phyloP scores from a whole-genome alignment of 2,888 invertebrate genomes.

The Spicauda simplicius region DNA sequence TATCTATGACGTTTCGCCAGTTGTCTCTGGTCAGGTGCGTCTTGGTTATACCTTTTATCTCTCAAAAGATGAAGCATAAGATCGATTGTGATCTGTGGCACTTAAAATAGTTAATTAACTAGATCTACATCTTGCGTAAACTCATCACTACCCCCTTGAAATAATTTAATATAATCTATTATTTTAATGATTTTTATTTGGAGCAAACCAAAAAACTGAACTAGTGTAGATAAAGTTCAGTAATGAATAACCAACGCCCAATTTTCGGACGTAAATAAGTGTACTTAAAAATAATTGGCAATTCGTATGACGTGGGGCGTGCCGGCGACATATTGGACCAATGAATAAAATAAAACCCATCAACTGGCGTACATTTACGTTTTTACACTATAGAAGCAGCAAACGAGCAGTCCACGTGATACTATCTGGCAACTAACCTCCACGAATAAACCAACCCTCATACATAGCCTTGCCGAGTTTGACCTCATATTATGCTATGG shows the following conservation, averaged over 20 bases:
- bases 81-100: neutral
- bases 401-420: too few relatives aligned
- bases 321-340: constrained; percentile 39
- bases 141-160: too few relatives aligned
- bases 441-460: too few relatives aligned
- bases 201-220: neutral
- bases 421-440: too few relatives aligned
- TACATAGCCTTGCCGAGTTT: too few relatives aligned
- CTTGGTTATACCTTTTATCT: too few relatives aligned
- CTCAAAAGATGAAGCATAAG: neutral
- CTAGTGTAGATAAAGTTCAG: constrained; percentile 4
- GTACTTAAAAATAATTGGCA: constrained; percentile 54
- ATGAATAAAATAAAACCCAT: constrained; percentile 36
- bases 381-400: too few relatives aligned
- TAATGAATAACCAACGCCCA: constrained; percentile 40
- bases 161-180: too few relatives aligned
- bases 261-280: constrained; percentile 49
- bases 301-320: constrained; percentile 45
- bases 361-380: constrained; percentile 1
- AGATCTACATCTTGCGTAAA: too few relatives aligned
- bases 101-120: too few relatives aligned
- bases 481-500: too few relatives aligned
- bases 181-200: too few relatives aligned
- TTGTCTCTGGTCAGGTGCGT: neutral
- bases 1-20: neutral